Conservation (phyloP, 2,888 invertebrate genomes). For the Cephus spinipes region DNA sequence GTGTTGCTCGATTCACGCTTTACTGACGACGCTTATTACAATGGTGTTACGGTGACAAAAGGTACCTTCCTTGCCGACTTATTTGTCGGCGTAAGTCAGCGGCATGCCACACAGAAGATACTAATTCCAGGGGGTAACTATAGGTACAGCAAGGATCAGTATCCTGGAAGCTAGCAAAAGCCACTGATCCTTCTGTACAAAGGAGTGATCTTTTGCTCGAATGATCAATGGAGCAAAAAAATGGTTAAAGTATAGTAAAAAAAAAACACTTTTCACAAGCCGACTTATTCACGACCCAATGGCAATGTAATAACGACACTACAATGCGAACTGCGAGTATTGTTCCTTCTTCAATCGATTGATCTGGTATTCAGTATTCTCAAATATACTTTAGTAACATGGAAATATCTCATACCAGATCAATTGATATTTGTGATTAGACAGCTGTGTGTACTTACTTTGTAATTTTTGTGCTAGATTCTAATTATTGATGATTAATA, state of each 20-base stretch:
- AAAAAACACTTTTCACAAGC: conserved; percentile 46
- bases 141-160: conserved; percentile 24
- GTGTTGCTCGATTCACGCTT: not conserved
- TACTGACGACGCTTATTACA: not conserved
- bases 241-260: not conserved
- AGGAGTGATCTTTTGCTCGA: conserved; percentile 50
- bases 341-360: conserved; percentile 50
- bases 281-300: conserved; percentile 53
- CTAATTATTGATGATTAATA: not conserved
- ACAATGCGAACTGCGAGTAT: conserved; percentile 23
- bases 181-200: conserved; percentile 48
- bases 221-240: conserved; percentile 41
- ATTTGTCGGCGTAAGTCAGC: not conserved
- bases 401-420: not conserved
- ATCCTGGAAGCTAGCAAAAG: conserved; percentile 48
- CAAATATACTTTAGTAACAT: not conserved
- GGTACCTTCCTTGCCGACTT: not conserved
- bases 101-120: not conserved
- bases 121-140: conserved; percentile 18
- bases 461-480: not conserved
- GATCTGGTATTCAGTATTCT: conserved; percentile 41
- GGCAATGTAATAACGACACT: conserved; percentile 50
- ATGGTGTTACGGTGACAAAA: not conserved
- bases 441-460: not conserved
- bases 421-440: not conserved